Base-by-base conservation (phyloP, 2,888 invertebrate species). In the Conus canariensis region DNA sequence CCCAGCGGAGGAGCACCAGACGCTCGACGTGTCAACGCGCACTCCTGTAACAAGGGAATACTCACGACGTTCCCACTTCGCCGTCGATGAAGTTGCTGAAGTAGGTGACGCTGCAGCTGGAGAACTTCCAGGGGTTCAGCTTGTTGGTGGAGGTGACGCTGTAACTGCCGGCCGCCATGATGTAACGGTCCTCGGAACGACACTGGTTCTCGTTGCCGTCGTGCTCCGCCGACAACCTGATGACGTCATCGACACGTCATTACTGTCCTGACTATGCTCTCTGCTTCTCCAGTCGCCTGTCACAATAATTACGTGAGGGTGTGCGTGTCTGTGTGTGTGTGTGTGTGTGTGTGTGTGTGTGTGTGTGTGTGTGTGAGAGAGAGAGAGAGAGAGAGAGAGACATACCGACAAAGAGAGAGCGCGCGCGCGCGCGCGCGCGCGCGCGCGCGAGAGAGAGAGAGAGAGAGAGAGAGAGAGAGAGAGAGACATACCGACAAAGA, bases 121-220 rank as follows among this genome's bases (percentile, higher is more conserved):
- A 95, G 90, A 95, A 95, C 30, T 91, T 90, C 95, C 95, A 95
- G 0, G 94, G 94, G 90, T 95, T 94, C 25, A 90, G 83, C 58
- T 88, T 88, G 85, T 92, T 92, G 86, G 85, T 56, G n/a, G 85
- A n/a, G 0, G 92, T 90, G 83, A 90, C 90, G 25, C 67, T 60
- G 64, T 74, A 90, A 25, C 88, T 91, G 10, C 85, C 82, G 45
- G 90, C 92, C 6, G 94, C 93, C 95, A 95, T 95, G 60, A 94
- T 93, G 92, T 92, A 95, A 12, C 94, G 90, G 83, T 94, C 92
- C 9, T 91, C 89, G 0, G 94, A 93, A 3, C 77, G 88, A 85
- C 95, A 95, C 6, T 89, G 88, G 87, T 95, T 95, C 56, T 93
- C 91, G 56, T 93, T 93, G 1, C 95, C 95, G 87, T 95, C 95